A percentile compares a stretch with the other conserved stretches of the same genome.
phyloP scores from a whole-genome alignment of 1,140 invertebrate genomes.

The Hestina assimilis region DNA sequence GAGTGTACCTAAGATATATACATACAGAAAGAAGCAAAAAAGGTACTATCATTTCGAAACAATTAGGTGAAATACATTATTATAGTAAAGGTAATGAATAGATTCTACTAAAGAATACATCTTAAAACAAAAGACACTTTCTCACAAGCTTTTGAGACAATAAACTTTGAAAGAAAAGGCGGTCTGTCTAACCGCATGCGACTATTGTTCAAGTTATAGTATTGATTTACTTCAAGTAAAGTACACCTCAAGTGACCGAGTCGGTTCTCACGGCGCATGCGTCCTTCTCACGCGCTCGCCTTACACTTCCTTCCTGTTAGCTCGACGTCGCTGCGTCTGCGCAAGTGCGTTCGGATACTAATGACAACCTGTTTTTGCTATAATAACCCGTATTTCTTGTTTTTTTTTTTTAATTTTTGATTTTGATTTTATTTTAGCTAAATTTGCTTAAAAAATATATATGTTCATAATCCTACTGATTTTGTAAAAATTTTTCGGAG shows the following conservation, averaged over 20 bases:
- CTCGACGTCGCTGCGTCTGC: slow-evolving; percentile 39
- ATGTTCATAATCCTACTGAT: too few species aligned
- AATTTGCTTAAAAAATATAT: too few species aligned
- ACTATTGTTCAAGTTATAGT: slow-evolving; percentile 8
- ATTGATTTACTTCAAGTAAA: slow-evolving; percentile 32
- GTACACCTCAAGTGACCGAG: slow-evolving; percentile 14
- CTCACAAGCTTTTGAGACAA: not conserved
- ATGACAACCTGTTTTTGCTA: not conserved
- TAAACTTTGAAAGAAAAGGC: not conserved
- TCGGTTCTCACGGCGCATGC: slow-evolving; percentile 60
- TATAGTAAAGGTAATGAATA: too few species aligned
- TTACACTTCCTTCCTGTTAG: slow-evolving; percentile 74
- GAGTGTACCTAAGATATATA: too few species aligned
- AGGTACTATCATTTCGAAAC: too few species aligned
- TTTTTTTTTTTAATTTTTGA: too few species aligned
- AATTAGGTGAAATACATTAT: too few species aligned
- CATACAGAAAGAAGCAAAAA: too few species aligned
- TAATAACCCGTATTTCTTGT: too few species aligned
- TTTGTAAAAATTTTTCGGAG: too few species aligned
- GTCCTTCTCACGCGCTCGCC: slow-evolving; percentile 70
- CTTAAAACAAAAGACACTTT: not conserved
- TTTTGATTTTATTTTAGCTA: too few species aligned
- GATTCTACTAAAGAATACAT: not conserved
- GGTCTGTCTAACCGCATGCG: slow-evolving; percentile 1
- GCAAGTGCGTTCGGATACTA: slow-evolving; percentile 45